Evolutionary conservation across 2,797 vertebrate species (phyloP), one percentile per base, ranked within the genome.

Genomic region (Mallotus villosus): DNA sequence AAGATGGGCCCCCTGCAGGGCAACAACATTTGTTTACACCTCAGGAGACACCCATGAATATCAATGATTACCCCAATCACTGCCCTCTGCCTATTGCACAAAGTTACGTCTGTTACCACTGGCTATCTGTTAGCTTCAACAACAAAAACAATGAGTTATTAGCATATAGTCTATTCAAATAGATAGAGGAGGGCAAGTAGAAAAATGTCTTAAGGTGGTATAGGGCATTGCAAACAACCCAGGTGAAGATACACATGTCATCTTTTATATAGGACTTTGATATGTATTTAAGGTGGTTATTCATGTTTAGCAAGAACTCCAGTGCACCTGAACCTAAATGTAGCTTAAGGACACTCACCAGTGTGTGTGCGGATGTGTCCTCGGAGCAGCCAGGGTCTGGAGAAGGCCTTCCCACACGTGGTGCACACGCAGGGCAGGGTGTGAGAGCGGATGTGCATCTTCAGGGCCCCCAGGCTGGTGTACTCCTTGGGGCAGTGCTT

Each of bases 391-490:
- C 97, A 99, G 19, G 97, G 97, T 77, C 97, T 88, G 87, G 97
- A 98, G 90, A 99, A 99, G 51, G 97, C 97, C 87, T 99, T 99
- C 59, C 97, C 96, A 0, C 97, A 99, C 72, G 96, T 99, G 74
- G 92, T 92, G 25, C 97, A 99, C 59, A 99, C 97, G 0, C 97
- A 99, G 57, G 97, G 97, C 84, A 99, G 91, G 0, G 97, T 99
- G 92, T 99, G 97, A 62, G 97, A 98, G 68, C 97, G 95, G 85
- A 99, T 98, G 90, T 99, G 97, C 97, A 99, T 99, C 92, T 99
- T 99, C 72, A 99, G 91, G 14, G 97, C 97, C 0, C 97, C 97
- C 84, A 99, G 90, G 87, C 97, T 99, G 86, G 93, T 93, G 72
- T 99, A 99, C 73, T 98, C 96, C 92, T 99, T 99, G 73, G 95